phyloP scores from a whole-genome alignment of 2,888 invertebrate genomes.

The Ditylenchus weischeri region DNA sequence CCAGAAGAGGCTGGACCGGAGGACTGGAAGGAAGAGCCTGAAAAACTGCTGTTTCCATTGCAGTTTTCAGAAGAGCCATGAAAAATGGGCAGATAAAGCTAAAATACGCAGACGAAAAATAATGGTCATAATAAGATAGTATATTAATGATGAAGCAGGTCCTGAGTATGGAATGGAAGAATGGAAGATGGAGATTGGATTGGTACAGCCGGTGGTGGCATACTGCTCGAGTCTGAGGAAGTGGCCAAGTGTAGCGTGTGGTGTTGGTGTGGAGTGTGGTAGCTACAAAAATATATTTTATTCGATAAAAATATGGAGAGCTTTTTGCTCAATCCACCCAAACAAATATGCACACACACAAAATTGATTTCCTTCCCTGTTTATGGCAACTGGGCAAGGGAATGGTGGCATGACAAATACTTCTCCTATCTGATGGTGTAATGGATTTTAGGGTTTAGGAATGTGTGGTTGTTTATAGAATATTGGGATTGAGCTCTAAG shows the following conservation, averaged over 20 bases:
- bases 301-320: too few relatives aligned
- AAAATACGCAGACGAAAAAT: constrained; percentile 68
- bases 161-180: constrained; percentile 17
- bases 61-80: constrained; percentile 59
- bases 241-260: constrained; percentile 29
- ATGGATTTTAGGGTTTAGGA: too few relatives aligned
- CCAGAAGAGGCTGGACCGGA: not conserved
- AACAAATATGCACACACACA: too few relatives aligned
- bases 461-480: too few relatives aligned
- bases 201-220: constrained; percentile 36
- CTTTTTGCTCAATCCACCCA: too few relatives aligned
- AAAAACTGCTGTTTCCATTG: not conserved
- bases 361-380: too few relatives aligned
- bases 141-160: constrained; percentile 9
- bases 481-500: too few relatives aligned
- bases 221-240: constrained; percentile 26
- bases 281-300: too few relatives aligned
- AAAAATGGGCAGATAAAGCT: constrained; percentile 43
- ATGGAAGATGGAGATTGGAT: constrained; percentile 16
- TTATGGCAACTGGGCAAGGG: too few relatives aligned
- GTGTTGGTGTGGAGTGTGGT: too few relatives aligned
- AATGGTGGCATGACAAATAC: too few relatives aligned
- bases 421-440: too few relatives aligned
- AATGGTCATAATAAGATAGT: constrained; percentile 1
- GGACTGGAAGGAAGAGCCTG: not conserved